Evolutionary conservation across 2,797 vertebrate genomes (phyloP).

Genomic region (Sebastiscus albofasciatus): DNA sequence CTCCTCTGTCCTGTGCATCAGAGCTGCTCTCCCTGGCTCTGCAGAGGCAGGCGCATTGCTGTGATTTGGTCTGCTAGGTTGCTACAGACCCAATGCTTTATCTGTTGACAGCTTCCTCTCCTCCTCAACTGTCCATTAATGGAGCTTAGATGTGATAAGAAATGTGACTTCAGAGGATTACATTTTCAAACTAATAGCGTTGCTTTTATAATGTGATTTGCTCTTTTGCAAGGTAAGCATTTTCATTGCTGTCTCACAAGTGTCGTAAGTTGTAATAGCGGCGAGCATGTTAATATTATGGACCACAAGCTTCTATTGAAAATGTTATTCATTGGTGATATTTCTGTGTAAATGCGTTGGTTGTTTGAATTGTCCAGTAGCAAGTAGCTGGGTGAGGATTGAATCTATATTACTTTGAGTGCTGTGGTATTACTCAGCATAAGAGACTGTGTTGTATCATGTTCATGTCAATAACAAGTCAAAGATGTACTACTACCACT

Average conservation of each 20-base stretch:
- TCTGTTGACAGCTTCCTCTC: slow-evolving; percentile 47
- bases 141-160: slow-evolving; percentile 46
- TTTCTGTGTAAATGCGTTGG: neutral
- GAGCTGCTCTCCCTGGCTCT: slow-evolving; percentile 60
- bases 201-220: slow-evolving; percentile 63
- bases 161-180: slow-evolving; percentile 38
- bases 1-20: slow-evolving; percentile 47
- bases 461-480: neutral
- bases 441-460: neutral
- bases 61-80: slow-evolving; percentile 66
- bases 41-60: slow-evolving; percentile 78
- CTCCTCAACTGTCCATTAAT: slow-evolving; percentile 48
- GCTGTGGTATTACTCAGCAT: slow-evolving; percentile 28
- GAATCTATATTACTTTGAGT: slow-evolving; percentile 18
- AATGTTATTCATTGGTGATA: neutral
- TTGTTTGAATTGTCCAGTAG: neutral
- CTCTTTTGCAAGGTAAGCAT: slow-evolving; percentile 69
- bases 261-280: slow-evolving; percentile 20
- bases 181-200: slow-evolving; percentile 35
- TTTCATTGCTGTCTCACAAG: slow-evolving; percentile 37
- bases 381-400: neutral
- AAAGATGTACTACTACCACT: neutral
- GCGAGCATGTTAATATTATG: slow-evolving; percentile 2
- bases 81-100: slow-evolving; percentile 53
- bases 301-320: neutral